Evolutionary conservation across 2,113 vertebrate species (phyloP).

Genomic region (Galbula dea): DNA sequence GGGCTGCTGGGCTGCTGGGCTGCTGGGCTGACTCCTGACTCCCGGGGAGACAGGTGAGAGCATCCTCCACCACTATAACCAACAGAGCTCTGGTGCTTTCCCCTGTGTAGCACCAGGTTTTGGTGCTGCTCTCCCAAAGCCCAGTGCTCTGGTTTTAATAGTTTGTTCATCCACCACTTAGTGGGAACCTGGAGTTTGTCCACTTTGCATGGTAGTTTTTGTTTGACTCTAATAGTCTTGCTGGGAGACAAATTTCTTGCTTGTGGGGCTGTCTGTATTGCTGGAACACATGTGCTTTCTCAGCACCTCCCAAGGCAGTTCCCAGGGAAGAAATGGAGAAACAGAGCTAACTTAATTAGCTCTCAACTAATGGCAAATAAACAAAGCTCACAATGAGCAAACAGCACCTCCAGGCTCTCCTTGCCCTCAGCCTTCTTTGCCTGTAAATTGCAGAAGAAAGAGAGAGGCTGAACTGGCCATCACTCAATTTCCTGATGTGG

Average conservation of each 20-base stretch:
- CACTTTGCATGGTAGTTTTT: not conserved
- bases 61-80: not conserved
- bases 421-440: not conserved
- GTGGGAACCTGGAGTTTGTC: not conserved
- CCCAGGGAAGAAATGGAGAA: not conserved
- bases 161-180: not conserved
- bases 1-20: not conserved
- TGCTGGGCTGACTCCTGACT: not conserved
- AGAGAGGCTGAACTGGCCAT: not conserved
- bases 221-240: not conserved
- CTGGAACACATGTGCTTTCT: not conserved
- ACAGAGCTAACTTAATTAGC: slow-evolving; percentile 18
- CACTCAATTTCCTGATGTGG: not conserved
- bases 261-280: not conserved
- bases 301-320: not conserved
- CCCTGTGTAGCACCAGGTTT: rapidly evolving
- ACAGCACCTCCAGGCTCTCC: not conserved
- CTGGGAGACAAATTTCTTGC: not conserved
- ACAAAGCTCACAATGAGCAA: not conserved
- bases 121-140: not conserved
- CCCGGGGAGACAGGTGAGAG: not conserved
- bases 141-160: not conserved
- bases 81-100: not conserved
- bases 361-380: not conserved
- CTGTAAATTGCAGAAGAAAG: not conserved